phyloP scores from a whole-genome alignment of 2,797 vertebrate genomes.

The Tarsius wallacei region DNA sequence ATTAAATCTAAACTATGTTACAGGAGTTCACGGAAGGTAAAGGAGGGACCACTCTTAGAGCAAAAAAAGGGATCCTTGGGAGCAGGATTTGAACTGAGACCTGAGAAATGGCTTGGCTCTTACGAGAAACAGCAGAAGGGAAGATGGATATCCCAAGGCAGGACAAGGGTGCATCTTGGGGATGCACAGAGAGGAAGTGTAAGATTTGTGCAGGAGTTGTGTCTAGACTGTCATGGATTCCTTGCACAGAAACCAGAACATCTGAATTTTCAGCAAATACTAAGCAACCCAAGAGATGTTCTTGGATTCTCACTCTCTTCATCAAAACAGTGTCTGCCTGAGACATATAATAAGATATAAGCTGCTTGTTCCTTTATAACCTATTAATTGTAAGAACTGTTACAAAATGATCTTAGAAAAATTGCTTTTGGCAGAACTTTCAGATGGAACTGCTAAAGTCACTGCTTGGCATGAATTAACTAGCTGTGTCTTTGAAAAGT shows the following conservation, averaged over 20 bases:
- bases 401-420: conserved; percentile 40
- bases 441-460: conserved; percentile 10
- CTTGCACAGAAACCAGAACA: conserved; percentile 36
- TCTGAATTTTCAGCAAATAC: conserved; percentile 23
- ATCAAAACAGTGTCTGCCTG: background rate
- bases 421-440: conserved; percentile 51
- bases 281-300: conserved; percentile 1
- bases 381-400: conserved; percentile 18
- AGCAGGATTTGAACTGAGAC: background rate
- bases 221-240: background rate
- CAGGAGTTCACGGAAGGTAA: background rate
- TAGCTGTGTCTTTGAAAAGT: background rate
- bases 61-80: background rate
- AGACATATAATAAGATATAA: background rate
- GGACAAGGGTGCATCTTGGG: background rate
- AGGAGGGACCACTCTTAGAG: background rate
- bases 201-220: background rate
- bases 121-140: background rate
- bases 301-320: conserved; percentile 35
- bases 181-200: background rate
- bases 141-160: background rate
- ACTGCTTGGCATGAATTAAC: background rate
- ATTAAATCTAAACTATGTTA: background rate
- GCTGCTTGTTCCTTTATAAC: conserved; percentile 13
- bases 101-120: background rate